Percentiles rank a stretch among this genome's conserved stretches.
phyloP scores from a whole-genome alignment of 2,888 invertebrate species.

The Malacosoma neustria region DNA sequence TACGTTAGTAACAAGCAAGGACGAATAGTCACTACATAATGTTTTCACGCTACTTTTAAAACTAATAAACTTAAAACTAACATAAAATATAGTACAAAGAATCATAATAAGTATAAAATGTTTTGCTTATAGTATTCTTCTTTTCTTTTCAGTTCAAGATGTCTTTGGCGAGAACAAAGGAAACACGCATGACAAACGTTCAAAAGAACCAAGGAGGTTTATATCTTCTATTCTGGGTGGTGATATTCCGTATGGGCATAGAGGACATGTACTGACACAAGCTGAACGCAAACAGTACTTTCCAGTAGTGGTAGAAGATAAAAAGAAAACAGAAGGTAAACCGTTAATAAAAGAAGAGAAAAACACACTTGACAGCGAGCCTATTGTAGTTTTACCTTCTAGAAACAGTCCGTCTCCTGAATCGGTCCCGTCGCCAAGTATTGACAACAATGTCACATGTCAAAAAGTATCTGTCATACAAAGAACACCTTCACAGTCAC shows the following conservation, averaged over 20 bases:
- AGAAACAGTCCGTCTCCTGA: conserved; percentile 70
- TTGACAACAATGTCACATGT: conserved; percentile 81
- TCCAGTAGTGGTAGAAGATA: conserved; percentile 72
- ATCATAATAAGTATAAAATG: neutral
- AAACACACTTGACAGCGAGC: conserved; percentile 77
- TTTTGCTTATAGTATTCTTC: conserved; percentile 13
- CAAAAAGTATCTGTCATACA: conserved; percentile 87
- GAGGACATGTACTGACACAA: conserved; percentile 85
- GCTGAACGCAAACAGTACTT: conserved; percentile 88
- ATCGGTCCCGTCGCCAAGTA: conserved; percentile 74
- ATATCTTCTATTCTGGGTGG: conserved; percentile 88
- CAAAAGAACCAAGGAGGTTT: conserved; percentile 77
- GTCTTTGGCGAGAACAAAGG: conserved; percentile 59
- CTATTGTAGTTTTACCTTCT: conserved; percentile 68
- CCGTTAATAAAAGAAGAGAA: conserved; percentile 78
- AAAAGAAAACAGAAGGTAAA: conserved; percentile 70
- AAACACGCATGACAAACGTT: conserved; percentile 40
- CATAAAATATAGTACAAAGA: conserved; percentile 1
- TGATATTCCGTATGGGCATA: conserved; percentile 84
- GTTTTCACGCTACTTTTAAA: conserved; percentile 8
- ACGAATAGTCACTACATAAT: conserved; percentile 34
- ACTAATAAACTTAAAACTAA: conserved; percentile 1
- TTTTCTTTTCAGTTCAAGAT: conserved; percentile 65
- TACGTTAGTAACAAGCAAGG: conserved; percentile 54
- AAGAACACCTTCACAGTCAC: conserved; percentile 79